Conservation (phyloP, 1,140 invertebrate species). For the Anastrepha ludens region DNA sequence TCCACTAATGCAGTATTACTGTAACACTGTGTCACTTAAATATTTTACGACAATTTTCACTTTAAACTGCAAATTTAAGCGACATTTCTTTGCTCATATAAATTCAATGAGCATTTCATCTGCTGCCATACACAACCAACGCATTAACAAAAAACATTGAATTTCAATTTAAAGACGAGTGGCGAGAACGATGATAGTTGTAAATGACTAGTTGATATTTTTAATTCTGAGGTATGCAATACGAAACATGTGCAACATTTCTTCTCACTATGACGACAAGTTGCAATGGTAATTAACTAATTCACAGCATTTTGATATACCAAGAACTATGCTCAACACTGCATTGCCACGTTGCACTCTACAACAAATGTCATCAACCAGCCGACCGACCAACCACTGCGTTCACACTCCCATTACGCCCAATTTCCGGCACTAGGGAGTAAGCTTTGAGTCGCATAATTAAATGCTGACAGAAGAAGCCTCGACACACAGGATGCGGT, state of each 20-base stretch:
- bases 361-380: too few relatives aligned
- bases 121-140: neutral
- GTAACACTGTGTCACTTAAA: neutral
- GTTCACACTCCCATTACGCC: neutral
- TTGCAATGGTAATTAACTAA: too few relatives aligned
- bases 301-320: too few relatives aligned
- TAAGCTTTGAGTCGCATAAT: neutral
- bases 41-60: neutral
- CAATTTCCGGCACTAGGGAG: neutral
- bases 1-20: neutral
- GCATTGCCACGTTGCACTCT: too few relatives aligned
- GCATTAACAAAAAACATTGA: neutral
- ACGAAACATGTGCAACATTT: too few relatives aligned
- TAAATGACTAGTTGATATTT: too few relatives aligned
- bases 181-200: too few relatives aligned
- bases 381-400: neutral
- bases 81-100: neutral
- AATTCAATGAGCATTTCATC: neutral
- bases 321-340: too few relatives aligned
- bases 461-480: neutral
- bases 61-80: neutral
- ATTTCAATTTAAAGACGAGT: neutral
- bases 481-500: neutral
- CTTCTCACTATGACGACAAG: too few relatives aligned
- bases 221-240: too few relatives aligned